Percentiles rank a stretch among this genome's conserved stretches.
Conservation (phyloP, 2,113 vertebrate species). For the Herpailurus yagouaroundi region DNA sequence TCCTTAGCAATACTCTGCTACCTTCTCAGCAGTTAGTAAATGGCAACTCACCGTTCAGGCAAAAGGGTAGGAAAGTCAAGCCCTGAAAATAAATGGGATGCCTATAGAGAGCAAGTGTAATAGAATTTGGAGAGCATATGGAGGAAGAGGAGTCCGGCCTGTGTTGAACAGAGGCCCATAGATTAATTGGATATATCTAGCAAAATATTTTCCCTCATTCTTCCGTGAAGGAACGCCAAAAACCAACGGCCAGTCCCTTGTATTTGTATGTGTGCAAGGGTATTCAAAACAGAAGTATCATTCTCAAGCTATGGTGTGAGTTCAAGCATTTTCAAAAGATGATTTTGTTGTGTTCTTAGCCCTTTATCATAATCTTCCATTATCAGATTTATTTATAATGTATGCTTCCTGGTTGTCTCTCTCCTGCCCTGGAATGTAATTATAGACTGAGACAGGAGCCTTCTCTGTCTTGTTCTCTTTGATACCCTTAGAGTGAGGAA, state of each 20-base stretch:
- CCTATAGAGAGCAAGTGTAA: not conserved
- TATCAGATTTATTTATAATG: not conserved
- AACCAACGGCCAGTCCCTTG: not conserved
- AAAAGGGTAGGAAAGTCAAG: not conserved
- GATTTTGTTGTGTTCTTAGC: not conserved
- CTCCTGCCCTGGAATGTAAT: not conserved
- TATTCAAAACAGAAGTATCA: not conserved
- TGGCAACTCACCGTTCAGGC: not conserved
- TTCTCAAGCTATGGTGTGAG: not conserved
- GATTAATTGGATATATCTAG: not conserved
- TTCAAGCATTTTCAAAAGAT: not conserved
- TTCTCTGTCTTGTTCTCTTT: not conserved
- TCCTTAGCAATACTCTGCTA: not conserved
- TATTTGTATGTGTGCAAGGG: accelerated
- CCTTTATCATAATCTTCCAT: not conserved
- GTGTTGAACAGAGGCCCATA: not conserved
- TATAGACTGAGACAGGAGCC: not conserved
- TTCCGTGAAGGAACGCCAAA: not conserved
- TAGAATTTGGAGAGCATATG: not conserved
- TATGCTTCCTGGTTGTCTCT: not conserved
- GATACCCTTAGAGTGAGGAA: not conserved
- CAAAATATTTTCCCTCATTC: not conserved
- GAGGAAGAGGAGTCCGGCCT: not conserved
- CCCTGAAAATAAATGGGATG: not conserved
- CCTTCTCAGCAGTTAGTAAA: not conserved